Percentiles rank a stretch among this genome's conserved stretches.
phyloP scores from a whole-genome alignment of 2,888 invertebrate genomes.

The Hemithea aestivaria region DNA sequence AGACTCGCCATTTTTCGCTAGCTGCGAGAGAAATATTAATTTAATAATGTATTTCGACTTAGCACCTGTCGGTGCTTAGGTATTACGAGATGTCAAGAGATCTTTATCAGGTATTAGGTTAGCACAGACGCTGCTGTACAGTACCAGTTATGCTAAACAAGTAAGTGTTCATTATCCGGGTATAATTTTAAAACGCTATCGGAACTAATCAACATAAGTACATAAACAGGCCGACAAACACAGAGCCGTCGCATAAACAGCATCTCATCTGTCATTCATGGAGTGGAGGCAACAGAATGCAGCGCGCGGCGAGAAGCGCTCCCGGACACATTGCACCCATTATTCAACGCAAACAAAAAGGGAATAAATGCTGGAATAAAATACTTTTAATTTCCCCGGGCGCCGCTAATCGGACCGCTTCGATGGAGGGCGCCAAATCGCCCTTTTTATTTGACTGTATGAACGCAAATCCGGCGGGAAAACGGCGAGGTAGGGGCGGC shows the following conservation, averaged over 20 bases:
- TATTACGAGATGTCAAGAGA: no score
- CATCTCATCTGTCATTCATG: slow-evolving; percentile 34
- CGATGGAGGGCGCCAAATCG: slow-evolving; percentile 75
- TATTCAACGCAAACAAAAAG: slow-evolving; percentile 71
- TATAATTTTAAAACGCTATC: slow-evolving; percentile 13
- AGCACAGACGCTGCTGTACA: no score
- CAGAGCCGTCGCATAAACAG: slow-evolving; percentile 31
- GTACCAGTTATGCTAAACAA: background rate
- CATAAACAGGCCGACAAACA: slow-evolving; percentile 28
- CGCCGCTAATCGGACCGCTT: slow-evolving; percentile 74
- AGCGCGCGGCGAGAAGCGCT: slow-evolving; percentile 7
- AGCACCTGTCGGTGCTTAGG: no score
- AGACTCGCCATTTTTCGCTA: slow-evolving; percentile 27
- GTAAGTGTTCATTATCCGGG: background rate
- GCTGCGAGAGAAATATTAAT: slow-evolving; percentile 25
- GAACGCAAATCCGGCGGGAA: slow-evolving; percentile 76
- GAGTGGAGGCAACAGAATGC: slow-evolving; percentile 25
- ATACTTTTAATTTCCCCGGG: slow-evolving; percentile 78
- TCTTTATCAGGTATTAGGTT: no score
- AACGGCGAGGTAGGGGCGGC: slow-evolving; percentile 46
- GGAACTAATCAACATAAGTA: slow-evolving; percentile 20
- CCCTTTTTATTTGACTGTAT: slow-evolving; percentile 76
- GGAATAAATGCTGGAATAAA: slow-evolving; percentile 75
- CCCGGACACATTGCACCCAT: slow-evolving; percentile 33
- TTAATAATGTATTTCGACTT: slow-evolving; percentile 8